Percentiles rank a stretch among this genome's conserved stretches.
phyloP scores from a whole-genome alignment of 2,888 invertebrate species.

The Pecten maximus region DNA sequence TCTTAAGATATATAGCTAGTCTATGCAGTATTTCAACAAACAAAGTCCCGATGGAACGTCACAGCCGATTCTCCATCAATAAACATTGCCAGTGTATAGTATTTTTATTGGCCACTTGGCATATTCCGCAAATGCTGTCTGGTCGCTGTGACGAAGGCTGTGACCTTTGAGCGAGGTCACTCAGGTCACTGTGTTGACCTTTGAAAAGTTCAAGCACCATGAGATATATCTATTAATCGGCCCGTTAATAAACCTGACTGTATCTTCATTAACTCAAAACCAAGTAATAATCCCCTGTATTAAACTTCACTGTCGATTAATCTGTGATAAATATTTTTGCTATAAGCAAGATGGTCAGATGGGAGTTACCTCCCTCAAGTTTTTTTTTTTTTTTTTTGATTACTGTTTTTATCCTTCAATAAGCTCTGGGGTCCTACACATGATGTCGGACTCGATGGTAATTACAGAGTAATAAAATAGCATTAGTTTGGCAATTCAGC shows the following conservation, averaged over 20 bases:
- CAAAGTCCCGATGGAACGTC: not conserved
- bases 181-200: not conserved
- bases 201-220: not conserved
- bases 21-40: not conserved
- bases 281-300: not conserved
- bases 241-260: not conserved
- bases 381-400: not conserved
- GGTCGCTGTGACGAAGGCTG: not conserved
- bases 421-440: not conserved
- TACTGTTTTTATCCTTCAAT: not conserved
- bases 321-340: not conserved
- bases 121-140: not conserved
- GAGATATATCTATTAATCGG: not conserved
- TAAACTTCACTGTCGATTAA: not conserved
- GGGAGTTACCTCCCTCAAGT: not conserved
- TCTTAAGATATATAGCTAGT: not conserved
- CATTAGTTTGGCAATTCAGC: not conserved
- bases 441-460: not conserved
- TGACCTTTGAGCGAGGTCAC: not conserved
- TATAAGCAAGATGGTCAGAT: too few relatives aligned
- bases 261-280: not conserved
- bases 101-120: not conserved
- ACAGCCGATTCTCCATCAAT: not conserved
- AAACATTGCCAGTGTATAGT: not conserved
- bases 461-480: not conserved